Conservation (phyloP, 2,888 invertebrate genomes). For the Lasioglossum morio region DNA sequence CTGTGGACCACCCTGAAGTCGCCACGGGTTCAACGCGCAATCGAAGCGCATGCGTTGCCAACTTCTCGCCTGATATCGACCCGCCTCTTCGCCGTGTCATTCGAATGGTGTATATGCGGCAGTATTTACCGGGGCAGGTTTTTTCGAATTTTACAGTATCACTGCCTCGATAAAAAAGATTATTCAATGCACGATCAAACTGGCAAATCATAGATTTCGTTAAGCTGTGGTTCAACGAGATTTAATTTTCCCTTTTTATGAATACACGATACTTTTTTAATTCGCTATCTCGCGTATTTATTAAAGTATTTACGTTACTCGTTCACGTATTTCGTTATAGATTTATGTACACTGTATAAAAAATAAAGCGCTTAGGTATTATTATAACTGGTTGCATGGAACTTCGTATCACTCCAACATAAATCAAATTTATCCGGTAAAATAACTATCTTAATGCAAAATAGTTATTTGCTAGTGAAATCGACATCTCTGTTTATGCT, state of each 20-base stretch:
- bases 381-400: no score
- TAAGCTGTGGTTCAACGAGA: background rate
- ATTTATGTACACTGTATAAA: background rate
- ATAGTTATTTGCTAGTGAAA: no score
- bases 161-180: conserved; percentile 5
- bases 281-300: background rate
- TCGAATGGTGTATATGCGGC: conserved; percentile 54
- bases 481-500: no score
- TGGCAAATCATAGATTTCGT: background rate
- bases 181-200: conserved; percentile 12
- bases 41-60: conserved; percentile 68
- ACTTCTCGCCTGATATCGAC: conserved; percentile 68
- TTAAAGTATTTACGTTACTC: background rate
- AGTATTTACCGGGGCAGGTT: conserved; percentile 16
- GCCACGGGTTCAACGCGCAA: conserved; percentile 24
- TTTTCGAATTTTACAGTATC: conserved; percentile 20
- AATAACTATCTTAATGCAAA: no score
- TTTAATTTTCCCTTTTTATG: background rate
- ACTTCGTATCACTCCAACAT: no score
- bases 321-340: background rate
- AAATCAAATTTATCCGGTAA: no score
- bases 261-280: background rate
- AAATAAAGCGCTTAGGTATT: no score
- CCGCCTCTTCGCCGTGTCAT: conserved; percentile 47
- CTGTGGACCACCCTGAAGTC: conserved; percentile 73